Base-by-base conservation (phyloP, 2,888 invertebrate genomes). In the Cephus spinipes region DNA sequence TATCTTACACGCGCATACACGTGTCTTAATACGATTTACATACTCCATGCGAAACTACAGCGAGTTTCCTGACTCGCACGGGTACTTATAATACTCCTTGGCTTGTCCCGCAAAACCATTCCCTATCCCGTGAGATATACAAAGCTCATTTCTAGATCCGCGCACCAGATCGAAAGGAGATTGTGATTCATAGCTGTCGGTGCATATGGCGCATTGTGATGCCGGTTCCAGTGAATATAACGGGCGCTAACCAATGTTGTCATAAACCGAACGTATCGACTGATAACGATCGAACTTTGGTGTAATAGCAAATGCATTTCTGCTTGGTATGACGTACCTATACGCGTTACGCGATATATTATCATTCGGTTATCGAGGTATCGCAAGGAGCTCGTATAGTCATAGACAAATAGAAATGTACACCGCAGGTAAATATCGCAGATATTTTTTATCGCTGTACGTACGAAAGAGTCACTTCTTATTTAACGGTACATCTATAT, bases 131-230 rank as follows among this genome's bases (percentile, higher is more conserved):
- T 55, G 55, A 55, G 23, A 55, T 9, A 55, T 55, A 55, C 55
- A 55, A 55, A 55, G 55, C 55, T 55, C 55, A 23, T 9, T 55
- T 55, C 55, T 55, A 55, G 73, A 79, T 76, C 73, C 73, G 73
- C 68, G 76, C 73, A 73, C 73, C 73, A 79, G 76, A 79, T 79
- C 76, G 73, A 76, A 76, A 68, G 76, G 68, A 71, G 71, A 73
- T 73, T 73, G 74, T 79, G 76, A 79, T 74, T 79, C 76, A 76
- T 74, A 76, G 74, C 76, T 69, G 74, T 76, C 79, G 69, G 73
- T 40, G 69, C 35, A 74, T 79, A 76, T 73, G 69, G 73, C 68
- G 69, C 79, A 68, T 69, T 77, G 76, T 74, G 76, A 73, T 30
- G 68, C 75, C 68, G 75, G 23, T 36, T 31, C 6, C 31, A 31